Percentiles rank a stretch among this genome's conserved stretches.
phyloP scores from a whole-genome alignment of 1,140 invertebrate genomes.

The Chironomus tepperi region DNA sequence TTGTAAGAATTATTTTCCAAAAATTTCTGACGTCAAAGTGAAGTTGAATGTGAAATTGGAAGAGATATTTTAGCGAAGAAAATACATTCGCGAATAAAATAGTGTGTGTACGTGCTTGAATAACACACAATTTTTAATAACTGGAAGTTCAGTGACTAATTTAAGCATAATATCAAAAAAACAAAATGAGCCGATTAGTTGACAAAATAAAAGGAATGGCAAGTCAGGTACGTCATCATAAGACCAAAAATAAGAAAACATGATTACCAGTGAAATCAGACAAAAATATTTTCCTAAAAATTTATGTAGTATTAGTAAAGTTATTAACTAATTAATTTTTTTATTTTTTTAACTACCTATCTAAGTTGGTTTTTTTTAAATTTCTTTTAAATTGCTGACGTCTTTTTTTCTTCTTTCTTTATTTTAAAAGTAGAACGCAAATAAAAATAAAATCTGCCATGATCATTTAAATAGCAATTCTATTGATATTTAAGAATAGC shows the following conservation, averaged over 20 bases:
- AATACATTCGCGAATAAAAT: not conserved
- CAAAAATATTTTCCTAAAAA: not conserved
- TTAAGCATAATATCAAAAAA: not conserved
- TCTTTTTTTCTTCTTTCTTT: too few species aligned
- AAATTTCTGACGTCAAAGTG: not conserved
- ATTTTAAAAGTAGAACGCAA: too few species aligned
- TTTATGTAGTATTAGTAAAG: not conserved
- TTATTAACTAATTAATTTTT: not conserved
- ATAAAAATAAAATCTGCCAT: too few species aligned
- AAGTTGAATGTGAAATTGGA: not conserved
- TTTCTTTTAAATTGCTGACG: too few species aligned
- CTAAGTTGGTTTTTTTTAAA: too few species aligned
- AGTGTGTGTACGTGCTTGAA: too few species aligned
- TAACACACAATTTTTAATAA: too few species aligned
- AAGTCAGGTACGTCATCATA: not conserved
- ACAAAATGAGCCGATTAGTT: not conserved
- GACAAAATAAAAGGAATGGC: constrained; percentile 16
- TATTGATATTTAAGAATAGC: too few species aligned
- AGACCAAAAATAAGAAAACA: not conserved
- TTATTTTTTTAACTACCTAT: too few species aligned
- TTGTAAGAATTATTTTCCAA: too few species aligned
- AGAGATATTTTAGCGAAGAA: not conserved
- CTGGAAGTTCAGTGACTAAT: not conserved
- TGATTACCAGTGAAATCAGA: not conserved
- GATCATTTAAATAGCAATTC: too few species aligned